These are phyloP conservation scores for Patiria pectinifera DNA, from an alignment of 53 echinoderm and acorn worm genomes.

Conservation along the genomic window DNA sequence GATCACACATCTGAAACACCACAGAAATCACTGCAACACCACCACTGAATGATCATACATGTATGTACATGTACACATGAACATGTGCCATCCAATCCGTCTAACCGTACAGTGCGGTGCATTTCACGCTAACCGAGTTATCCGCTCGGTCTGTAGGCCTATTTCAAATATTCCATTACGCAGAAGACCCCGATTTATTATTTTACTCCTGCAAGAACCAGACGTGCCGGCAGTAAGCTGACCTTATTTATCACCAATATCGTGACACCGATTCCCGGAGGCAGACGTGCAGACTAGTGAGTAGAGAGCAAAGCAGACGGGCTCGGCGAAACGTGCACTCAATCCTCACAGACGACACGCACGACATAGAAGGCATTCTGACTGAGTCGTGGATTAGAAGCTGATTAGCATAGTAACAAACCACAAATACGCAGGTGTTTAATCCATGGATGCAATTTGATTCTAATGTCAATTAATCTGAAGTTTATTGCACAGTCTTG, in stretches of 20 bases:
- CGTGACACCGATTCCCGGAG: slow-evolving; percentile 31
- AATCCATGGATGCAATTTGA: not conserved
- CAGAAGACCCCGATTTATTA: not conserved
- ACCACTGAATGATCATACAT: too few species aligned
- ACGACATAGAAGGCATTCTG: not conserved
- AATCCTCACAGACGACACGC: not conserved
- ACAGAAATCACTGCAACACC: too few species aligned
- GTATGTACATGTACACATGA: too few species aligned
- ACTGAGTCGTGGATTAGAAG: slow-evolving; percentile 13
- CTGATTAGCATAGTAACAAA: slow-evolving; percentile 51
- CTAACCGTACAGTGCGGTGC: too few species aligned
- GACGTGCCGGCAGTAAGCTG: not conserved
- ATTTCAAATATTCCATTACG: not conserved
- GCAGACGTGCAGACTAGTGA: not conserved
- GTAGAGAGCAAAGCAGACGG: not conserved
- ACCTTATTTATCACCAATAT: slow-evolving; percentile 24
- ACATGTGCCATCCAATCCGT: too few species aligned
- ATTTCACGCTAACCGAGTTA: not conserved
- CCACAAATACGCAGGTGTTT: not conserved
- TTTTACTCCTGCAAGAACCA: not conserved
- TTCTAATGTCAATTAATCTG: not conserved
- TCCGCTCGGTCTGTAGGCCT: not conserved
- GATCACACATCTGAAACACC: too few species aligned
- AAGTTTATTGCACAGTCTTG: too few species aligned
- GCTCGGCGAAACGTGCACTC: not conserved